Evolutionary conservation across 2,113 vertebrate species (phyloP), one percentile per base, ranked within the genome.

Genomic region (Xiphias gladius): DNA sequence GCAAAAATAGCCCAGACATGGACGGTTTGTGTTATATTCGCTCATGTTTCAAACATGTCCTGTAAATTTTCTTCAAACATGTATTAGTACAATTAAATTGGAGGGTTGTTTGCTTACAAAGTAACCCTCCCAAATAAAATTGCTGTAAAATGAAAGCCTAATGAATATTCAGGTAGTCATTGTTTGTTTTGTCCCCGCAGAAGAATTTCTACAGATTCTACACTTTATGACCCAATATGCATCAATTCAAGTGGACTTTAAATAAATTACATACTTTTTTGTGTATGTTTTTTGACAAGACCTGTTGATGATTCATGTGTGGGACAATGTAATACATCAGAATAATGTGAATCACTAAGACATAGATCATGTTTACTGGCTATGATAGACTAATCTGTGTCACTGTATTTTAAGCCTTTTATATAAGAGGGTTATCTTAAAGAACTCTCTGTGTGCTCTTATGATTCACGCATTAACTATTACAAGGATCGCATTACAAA

Each of bases 1-100:
- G 72, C 62, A 79, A 74, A 84, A 85, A 80, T 67, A 72, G 61
- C 48, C 50, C 20, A 13, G n/a, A 78, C 17, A 28, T 83, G 55
- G 52, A 75, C 2, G 20, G 9, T 65, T 64, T 52, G 66, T 77
- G n/a, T 73, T 73, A n/a, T 32, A 35, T 16, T 76, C 41, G 54
- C 10, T 55, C 28, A 24, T 0, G 1, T 46, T 73, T 50, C 7
- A 62, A 57, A 73, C 39, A 13, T 39, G 9, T 58, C 22, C 12
- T 58, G 13, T 75, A 67, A 65, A 39, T 73, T 73, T 65, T 73
- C 48, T 35, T 64, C 30, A 48, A 69, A 24, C 3, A 1, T 67
- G 14, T 55, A 79, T 84, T 52, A 59, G 26, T 20, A 4, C 24
- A 39, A 71, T 80, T 67, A 57, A 81, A 70, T n/a, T 26, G 11